Conservation (phyloP, 2,113 vertebrate genomes). For the Fregata magnificens region DNA sequence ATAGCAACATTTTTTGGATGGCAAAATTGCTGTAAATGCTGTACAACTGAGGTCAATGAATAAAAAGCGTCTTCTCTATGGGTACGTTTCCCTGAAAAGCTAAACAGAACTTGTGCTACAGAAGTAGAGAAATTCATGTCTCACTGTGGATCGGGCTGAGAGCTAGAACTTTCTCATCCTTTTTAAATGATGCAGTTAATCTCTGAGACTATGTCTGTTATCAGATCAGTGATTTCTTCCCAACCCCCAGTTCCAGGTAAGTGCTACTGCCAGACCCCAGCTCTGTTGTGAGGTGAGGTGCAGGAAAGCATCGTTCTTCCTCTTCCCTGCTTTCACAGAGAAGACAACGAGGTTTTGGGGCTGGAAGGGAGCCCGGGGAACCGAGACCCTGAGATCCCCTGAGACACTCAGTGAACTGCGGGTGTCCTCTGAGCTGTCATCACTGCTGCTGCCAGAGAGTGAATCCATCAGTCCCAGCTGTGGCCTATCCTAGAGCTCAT, state of each 20-base stretch:
- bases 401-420: background rate
- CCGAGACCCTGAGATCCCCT: background rate
- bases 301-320: background rate
- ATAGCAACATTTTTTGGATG: background rate
- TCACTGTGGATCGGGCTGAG: background rate
- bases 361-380: background rate
- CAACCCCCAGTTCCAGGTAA: background rate
- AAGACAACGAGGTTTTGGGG: background rate
- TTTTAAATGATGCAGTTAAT: background rate
- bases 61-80: background rate
- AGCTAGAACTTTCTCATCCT: background rate
- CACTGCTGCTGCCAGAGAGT: background rate
- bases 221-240: background rate
- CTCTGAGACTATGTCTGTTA: background rate
- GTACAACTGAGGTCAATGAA: background rate
- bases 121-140: background rate
- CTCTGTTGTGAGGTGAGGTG: background rate
- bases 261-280: background rate
- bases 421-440: background rate
- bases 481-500: background rate
- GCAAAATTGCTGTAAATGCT: background rate
- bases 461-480: accelerated
- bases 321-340: background rate
- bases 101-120: background rate
- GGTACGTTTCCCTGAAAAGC: background rate